Evolutionary conservation across 2,888 invertebrate species (phyloP), one percentile per base, ranked within the genome.

Genomic region (Trileptium ribeirensis): DNA sequence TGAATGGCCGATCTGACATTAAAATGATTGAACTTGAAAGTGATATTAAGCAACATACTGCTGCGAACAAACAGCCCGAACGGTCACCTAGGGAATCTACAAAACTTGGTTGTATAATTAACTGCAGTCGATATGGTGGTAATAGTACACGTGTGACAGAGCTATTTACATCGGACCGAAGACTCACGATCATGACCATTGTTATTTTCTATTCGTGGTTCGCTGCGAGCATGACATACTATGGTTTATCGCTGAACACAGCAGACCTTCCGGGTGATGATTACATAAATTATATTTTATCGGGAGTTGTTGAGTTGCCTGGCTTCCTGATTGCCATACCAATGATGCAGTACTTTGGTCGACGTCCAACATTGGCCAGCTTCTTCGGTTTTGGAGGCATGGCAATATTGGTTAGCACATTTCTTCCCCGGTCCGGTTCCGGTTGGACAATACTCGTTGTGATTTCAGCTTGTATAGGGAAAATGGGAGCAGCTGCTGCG

Each of bases 131-230:
- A n/a, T n/a, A n/a, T n/a, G n/a, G n/a, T n/a, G n/a, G n/a, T n/a
- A n/a, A n/a, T n/a, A n/a, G n/a, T n/a, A n/a, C n/a, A n/a, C n/a
- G n/a, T n/a, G n/a, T n/a, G n/a, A n/a, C n/a, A n/a, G n/a, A n/a
- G n/a, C n/a, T n/a, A n/a, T n/a, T n/a, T n/a, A n/a, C n/a, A n/a
- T n/a, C n/a, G n/a, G n/a, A n/a, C n/a, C n/a, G n/a, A n/a, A n/a
- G n/a, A n/a, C n/a, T n/a, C n/a, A n/a, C n/a, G n/a, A n/a, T n/a
- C n/a, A n/a, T n/a, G n/a, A n/a, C n/a, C n/a, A n/a, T n/a, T n/a
- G n/a, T n/a, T n/a, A n/a, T n/a, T n/a, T n/a, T n/a, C n/a, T 64
- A 70, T 74, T 82, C 67, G 40, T 82, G 82, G 82, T 75, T 82
- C 29, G 82, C 67, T 0, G 67, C 51, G 31, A 39, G 79, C 2